Evolutionary conservation across 23 tunicate genomes (phyloP).

Genomic region (Corella eumyota): DNA sequence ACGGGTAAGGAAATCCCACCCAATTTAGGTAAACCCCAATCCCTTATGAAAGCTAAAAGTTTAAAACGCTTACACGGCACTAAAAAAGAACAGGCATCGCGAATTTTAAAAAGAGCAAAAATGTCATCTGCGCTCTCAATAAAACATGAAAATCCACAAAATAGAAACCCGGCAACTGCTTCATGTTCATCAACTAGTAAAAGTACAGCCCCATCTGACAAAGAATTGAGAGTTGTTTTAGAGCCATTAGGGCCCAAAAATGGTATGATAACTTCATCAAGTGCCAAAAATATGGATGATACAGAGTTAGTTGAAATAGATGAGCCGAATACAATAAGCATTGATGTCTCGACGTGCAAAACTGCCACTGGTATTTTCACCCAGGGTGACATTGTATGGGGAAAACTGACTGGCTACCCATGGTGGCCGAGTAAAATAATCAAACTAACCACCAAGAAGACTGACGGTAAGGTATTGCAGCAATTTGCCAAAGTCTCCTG

Average conservation of each 20-base stretch:
- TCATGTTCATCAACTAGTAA: background rate
- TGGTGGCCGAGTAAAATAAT: slow-evolving; percentile 83
- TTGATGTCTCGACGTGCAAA: slow-evolving; percentile 69
- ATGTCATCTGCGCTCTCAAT: too few relatives aligned
- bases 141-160: too few relatives aligned
- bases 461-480: slow-evolving; percentile 42
- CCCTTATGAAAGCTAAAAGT: too few relatives aligned
- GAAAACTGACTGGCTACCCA: slow-evolving; percentile 68
- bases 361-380: slow-evolving; percentile 42
- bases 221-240: slow-evolving; percentile 17
- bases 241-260: slow-evolving; percentile 9
- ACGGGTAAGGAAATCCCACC: too few relatives aligned
- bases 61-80: too few relatives aligned
- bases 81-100: slow-evolving; percentile 12
- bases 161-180: too few relatives aligned
- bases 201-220: background rate
- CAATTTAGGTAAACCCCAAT: too few relatives aligned
- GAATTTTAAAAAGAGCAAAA: slow-evolving; percentile 19
- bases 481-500: slow-evolving; percentile 71
- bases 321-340: slow-evolving; percentile 2
- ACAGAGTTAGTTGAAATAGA: background rate
- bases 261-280: background rate
- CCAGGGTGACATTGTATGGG: slow-evolving; percentile 88
- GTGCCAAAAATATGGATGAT: slow-evolving; percentile 1
- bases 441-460: slow-evolving; percentile 47